Evolutionary conservation across 2,797 vertebrate genomes (phyloP).

Genomic region (Pyrrhura leucotis): DNA sequence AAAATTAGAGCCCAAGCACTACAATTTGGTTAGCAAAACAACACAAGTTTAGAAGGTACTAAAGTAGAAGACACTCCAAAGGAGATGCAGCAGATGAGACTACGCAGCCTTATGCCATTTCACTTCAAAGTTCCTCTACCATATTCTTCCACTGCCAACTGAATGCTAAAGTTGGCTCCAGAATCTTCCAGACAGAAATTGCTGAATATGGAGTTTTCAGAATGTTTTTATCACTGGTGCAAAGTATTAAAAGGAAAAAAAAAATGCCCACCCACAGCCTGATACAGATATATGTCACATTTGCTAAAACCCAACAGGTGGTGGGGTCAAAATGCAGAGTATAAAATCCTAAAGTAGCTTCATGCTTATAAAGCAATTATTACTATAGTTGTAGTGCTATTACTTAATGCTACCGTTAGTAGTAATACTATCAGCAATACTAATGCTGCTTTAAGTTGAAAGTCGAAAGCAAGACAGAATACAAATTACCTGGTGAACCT

Average conservation of each 20-base stretch:
- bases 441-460: neutral
- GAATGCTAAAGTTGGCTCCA: neutral
- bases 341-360: constrained; percentile 9
- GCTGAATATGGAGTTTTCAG: neutral
- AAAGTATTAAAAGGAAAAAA: neutral
- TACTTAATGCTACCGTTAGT: neutral
- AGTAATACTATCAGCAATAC: neutral
- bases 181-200: neutral
- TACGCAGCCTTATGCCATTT: neutral
- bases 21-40: neutral
- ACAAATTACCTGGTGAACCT: constrained; percentile 94
- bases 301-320: constrained; percentile 42
- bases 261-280: neutral
- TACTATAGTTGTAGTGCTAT: neutral
- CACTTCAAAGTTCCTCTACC: neutral
- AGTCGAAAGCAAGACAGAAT: neutral
- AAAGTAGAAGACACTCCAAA: neutral
- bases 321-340: constrained; percentile 21
- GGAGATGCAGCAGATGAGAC: neutral
- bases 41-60: neutral
- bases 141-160: neutral
- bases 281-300: neutral
- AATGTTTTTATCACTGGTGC: neutral
- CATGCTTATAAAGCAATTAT: neutral
- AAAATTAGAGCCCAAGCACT: neutral